phyloP scores from a whole-genome alignment of 2,797 vertebrate genomes.

The Catharus ustulatus region DNA sequence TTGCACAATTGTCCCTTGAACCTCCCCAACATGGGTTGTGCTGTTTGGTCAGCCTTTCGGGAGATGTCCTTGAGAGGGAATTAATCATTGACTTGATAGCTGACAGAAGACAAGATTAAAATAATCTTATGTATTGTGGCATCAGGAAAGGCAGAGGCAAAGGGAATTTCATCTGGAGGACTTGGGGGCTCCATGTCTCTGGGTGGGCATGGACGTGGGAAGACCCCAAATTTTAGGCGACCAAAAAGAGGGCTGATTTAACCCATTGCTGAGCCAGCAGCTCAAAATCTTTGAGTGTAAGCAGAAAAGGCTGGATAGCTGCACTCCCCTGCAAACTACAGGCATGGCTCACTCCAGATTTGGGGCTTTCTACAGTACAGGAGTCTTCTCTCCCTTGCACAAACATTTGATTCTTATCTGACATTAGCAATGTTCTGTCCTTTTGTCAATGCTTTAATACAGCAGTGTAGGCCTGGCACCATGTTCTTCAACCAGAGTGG shows the following conservation, averaged over 20 bases:
- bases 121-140: fast-evolving
- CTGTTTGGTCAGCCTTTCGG: fast-evolving
- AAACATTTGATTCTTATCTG: neutral
- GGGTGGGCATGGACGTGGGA: fast-evolving
- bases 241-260: neutral
- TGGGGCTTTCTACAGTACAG: neutral
- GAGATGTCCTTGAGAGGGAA: neutral
- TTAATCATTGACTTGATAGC: constrained; percentile 50
- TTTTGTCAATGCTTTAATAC: neutral
- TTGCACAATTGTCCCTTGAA: neutral
- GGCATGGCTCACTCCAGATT: neutral
- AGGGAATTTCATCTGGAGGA: neutral
- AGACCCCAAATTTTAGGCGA: neutral
- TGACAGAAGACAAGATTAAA: neutral
- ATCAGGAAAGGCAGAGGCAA: neutral
- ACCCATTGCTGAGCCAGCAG: neutral
- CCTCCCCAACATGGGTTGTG: fast-evolving
- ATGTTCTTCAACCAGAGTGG: neutral
- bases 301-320: neutral
- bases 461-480: neutral
- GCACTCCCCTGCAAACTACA: neutral
- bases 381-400: neutral
- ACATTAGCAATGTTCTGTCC: neutral
- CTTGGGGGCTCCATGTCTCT: too few relatives aligned
- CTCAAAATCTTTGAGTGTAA: neutral